Evolutionary conservation across 1,140 invertebrate genomes (phyloP).

Genomic region (Phymastichus coffea): DNA sequence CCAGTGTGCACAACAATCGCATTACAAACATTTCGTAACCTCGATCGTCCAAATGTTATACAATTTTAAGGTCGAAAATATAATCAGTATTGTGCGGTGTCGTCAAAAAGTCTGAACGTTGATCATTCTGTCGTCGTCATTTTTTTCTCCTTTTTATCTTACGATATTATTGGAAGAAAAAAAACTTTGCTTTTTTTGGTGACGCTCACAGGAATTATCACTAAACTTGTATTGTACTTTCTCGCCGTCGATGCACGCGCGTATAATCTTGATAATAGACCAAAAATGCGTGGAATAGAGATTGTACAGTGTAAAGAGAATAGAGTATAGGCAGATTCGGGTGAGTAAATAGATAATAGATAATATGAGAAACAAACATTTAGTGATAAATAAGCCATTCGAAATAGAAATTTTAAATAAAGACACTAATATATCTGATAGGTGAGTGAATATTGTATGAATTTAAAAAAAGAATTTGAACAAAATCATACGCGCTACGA

Average conservation of each 20-base stretch:
- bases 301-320: conserved; percentile 10
- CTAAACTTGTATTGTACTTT: background rate
- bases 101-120: conserved; percentile 11
- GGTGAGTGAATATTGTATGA: too few species aligned
- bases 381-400: too few species aligned
- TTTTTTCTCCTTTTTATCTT: too few species aligned
- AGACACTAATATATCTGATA: too few species aligned
- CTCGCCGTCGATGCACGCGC: conserved; percentile 20
- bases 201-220: conserved; percentile 14
- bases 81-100: conserved; percentile 15
- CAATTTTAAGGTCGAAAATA: background rate
- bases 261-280: background rate
- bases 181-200: conserved; percentile 1
- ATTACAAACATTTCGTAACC: conserved; percentile 11
- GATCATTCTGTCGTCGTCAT: too few species aligned
- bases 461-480: too few species aligned
- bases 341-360: conserved; percentile 6
- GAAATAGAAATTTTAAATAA: too few species aligned
- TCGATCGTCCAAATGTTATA: conserved; percentile 10
- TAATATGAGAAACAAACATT: conserved; percentile 10
- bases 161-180: too few species aligned
- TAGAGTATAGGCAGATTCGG: background rate
- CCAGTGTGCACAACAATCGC: conserved; percentile 30
- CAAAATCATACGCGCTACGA: too few species aligned
- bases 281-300: background rate